Conservation (phyloP, 2,113 vertebrate genomes). For the Spea multiplicata region DNA sequence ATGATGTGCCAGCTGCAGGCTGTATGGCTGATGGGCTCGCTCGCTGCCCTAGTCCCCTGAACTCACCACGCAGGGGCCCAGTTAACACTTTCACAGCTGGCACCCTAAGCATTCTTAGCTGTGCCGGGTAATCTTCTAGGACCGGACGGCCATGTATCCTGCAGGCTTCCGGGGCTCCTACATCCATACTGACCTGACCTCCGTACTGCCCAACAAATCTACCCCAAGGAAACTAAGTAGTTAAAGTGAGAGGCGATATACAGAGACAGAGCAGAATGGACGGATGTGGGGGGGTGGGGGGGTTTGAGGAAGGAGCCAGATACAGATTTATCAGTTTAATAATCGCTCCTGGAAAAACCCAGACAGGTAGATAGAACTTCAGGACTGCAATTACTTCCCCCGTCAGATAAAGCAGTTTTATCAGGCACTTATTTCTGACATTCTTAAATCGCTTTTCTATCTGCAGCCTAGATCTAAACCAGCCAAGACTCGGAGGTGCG, state of each 20-base stretch:
- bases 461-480: slow-evolving; percentile 54
- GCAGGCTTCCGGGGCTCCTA: too few species aligned
- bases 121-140: too few species aligned
- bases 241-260: slow-evolving; percentile 7
- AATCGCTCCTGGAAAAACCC: slow-evolving; percentile 62
- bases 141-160: too few species aligned
- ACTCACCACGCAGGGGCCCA: too few species aligned
- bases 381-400: slow-evolving; percentile 67
- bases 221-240: not conserved
- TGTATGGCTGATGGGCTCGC: too few species aligned
- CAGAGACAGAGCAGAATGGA: not conserved
- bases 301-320: slow-evolving; percentile 51
- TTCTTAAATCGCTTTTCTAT: slow-evolving; percentile 61
- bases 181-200: too few species aligned
- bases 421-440: slow-evolving; percentile 60
- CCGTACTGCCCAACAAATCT: too few species aligned
- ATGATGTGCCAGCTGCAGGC: not conserved
- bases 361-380: slow-evolving; percentile 69
- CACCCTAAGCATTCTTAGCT: too few species aligned
- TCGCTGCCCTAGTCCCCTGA: too few species aligned
- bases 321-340: slow-evolving; percentile 60
- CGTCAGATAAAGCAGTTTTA: slow-evolving; percentile 65
- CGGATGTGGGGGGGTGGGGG: not conserved
- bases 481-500: slow-evolving; percentile 36
- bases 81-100: too few species aligned